Evolutionary conservation across 2,113 vertebrate species (phyloP).

Genomic region (Tupaia tana): DNA sequence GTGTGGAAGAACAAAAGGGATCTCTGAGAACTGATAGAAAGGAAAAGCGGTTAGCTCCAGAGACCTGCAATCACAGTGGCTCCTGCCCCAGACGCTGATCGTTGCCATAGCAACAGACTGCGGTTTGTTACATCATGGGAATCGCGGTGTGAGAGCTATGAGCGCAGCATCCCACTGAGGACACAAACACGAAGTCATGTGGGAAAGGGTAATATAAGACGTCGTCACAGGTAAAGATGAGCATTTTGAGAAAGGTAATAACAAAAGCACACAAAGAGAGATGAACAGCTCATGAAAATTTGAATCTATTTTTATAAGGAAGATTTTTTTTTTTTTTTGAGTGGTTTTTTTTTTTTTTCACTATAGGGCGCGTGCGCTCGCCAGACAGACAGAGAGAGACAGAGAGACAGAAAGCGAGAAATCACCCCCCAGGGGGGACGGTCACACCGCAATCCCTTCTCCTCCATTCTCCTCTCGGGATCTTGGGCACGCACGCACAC

Average conservation of each 20-base stretch:
- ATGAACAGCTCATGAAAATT: neutral
- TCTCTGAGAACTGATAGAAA: constrained; percentile 74
- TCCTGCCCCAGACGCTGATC: constrained; percentile 66
- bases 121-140: constrained; percentile 79
- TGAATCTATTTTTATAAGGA: neutral
- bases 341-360: no score
- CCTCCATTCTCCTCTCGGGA: no score
- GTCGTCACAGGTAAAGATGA: neutral
- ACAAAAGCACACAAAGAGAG: neutral
- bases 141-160: constrained; percentile 62
- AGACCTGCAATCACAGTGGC: constrained; percentile 81
- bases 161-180: constrained; percentile 29
- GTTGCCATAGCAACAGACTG: constrained; percentile 79
- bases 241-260: neutral
- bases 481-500: no score
- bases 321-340: no score
- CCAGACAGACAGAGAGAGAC: no score
- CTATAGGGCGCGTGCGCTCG: no score
- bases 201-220: neutral
- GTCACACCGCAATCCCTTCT: no score
- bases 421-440: no score
- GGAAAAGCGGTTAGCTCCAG: constrained; percentile 51
- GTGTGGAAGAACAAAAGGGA: constrained; percentile 70
- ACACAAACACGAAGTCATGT: constrained; percentile 23
- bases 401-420: no score